A percentile compares a stretch with the other conserved stretches of the same genome.
These are phyloP conservation scores for Oreochromis aureus DNA, from an alignment of 2,113 vertebrate genomes.

Conservation along the genomic window DNA sequence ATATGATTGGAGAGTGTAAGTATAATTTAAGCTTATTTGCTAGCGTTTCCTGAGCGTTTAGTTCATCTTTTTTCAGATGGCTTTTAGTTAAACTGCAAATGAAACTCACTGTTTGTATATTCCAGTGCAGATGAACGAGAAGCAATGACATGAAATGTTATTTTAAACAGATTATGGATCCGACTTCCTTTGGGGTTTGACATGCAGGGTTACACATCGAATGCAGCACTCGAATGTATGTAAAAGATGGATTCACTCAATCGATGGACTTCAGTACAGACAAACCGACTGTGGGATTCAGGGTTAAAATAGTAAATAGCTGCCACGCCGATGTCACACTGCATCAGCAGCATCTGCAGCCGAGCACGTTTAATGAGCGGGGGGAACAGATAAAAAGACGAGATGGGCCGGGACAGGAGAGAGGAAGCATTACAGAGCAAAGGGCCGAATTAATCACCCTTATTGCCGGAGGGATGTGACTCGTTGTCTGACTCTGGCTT, in stretches of 20 bases:
- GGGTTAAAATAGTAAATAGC: not conserved
- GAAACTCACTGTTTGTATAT: not conserved
- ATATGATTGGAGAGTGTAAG: not conserved
- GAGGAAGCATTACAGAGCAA: not conserved
- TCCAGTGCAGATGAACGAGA: not conserved
- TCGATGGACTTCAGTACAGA: not conserved
- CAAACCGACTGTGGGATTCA: not conserved
- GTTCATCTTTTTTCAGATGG: not conserved
- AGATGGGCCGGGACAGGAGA: not conserved
- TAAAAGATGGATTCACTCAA: not conserved
- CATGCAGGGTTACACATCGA: not conserved
- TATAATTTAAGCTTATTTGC: not conserved
- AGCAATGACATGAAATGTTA: not conserved
- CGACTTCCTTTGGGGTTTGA: not conserved
- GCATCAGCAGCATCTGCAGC: constrained; percentile 12
- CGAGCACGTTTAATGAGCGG: constrained; percentile 5
- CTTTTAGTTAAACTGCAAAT: not conserved
- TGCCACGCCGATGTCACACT: not conserved
- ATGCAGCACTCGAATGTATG: not conserved
- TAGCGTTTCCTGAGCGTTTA: not conserved
- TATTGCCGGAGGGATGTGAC: not conserved
- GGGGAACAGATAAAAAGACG: constrained; percentile 12
- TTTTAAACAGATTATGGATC: not conserved
- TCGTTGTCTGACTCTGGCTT: not conserved
- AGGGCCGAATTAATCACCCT: not conserved